Conservation (phyloP, 2,888 invertebrate species). For the Notocelia uddmanniana region DNA sequence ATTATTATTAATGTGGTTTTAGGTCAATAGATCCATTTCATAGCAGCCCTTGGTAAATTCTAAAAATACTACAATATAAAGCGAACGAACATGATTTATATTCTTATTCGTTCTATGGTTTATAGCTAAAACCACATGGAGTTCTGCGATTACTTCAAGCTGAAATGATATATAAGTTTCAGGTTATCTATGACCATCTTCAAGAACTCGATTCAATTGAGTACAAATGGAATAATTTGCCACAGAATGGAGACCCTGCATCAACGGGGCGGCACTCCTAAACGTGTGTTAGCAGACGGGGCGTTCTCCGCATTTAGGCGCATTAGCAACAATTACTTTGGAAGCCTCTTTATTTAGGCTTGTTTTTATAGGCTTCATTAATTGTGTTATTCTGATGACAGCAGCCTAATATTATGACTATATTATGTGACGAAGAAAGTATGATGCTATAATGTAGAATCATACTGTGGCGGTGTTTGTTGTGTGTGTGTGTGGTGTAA, state of each 20-base stretch:
- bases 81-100: too few relatives aligned
- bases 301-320: not conserved
- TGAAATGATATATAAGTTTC: not conserved
- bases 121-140: too few relatives aligned
- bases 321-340: too few relatives aligned
- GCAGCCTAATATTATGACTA: not conserved
- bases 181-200: too few relatives aligned
- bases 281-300: not conserved
- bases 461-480: too few relatives aligned
- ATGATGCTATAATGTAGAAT: too few relatives aligned
- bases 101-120: too few relatives aligned
- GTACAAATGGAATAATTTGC: too few relatives aligned
- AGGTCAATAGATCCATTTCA: not conserved
- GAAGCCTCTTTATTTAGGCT: too few relatives aligned
- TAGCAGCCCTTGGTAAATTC: not conserved
- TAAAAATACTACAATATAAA: not conserved
- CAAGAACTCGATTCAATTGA: too few relatives aligned
- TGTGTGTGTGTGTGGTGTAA: too few relatives aligned
- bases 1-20: not conserved
- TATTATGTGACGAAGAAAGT: too few relatives aligned
- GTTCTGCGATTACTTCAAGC: not conserved
- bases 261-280: not conserved
- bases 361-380: not conserved
- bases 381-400: not conserved
- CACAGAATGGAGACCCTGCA: not conserved